phyloP scores from a whole-genome alignment of 2,113 vertebrate species.

The Fregata magnificens region DNA sequence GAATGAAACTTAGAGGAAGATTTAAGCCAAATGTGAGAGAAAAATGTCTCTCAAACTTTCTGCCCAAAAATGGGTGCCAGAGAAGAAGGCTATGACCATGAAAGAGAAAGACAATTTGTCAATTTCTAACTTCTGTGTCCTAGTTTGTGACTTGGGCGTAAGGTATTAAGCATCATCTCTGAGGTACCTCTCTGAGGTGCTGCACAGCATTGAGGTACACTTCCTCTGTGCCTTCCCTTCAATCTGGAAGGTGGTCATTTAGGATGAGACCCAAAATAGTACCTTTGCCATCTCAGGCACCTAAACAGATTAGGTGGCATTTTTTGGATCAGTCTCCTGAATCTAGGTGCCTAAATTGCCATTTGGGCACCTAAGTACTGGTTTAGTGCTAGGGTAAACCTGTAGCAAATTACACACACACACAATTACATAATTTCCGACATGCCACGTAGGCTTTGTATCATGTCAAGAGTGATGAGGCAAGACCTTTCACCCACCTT shows the following conservation, averaged over 20 bases:
- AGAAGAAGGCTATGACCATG: neutral
- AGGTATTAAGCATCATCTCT: neutral
- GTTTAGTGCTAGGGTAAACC: neutral
- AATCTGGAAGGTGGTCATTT: neutral
- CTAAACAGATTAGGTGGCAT: neutral
- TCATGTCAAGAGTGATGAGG: neutral
- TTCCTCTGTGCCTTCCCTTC: neutral
- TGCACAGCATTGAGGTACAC: neutral
- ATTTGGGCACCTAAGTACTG: neutral
- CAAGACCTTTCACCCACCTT: neutral
- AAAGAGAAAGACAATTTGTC: neutral
- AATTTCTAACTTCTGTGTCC: neutral
- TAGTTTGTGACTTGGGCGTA: neutral
- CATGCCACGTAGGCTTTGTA: neutral
- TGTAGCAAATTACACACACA: neutral
- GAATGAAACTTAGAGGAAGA: neutral
- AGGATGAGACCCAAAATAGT: neutral
- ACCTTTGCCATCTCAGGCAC: neutral
- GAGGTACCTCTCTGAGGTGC: neutral
- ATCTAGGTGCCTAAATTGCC: neutral
- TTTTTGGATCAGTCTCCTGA: neutral
- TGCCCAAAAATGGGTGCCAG: neutral
- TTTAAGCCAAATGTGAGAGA: neutral
- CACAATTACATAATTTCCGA: neutral
- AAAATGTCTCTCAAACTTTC: neutral